Percentiles rank a stretch among this genome's conserved stretches.
Conservation (phyloP, 2,113 vertebrate species). For the Sitta europaea region DNA sequence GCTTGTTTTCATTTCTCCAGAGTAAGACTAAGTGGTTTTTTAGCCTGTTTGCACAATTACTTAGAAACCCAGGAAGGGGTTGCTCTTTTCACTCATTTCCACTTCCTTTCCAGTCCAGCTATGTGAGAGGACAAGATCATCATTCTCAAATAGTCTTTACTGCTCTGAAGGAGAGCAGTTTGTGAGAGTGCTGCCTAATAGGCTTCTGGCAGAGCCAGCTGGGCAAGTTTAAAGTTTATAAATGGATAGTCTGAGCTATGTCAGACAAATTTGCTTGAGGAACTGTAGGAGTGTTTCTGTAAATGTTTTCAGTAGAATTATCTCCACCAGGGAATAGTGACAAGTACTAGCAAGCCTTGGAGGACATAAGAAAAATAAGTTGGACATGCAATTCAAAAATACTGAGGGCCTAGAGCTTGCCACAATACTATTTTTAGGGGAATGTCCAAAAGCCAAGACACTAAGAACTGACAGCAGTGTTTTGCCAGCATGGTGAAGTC, state of each 20-base stretch:
- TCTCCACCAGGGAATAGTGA: background rate
- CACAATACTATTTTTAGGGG: background rate
- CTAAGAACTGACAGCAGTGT: background rate
- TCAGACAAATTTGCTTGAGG: background rate
- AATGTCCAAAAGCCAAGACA: background rate
- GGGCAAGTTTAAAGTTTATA: background rate
- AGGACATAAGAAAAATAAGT: background rate
- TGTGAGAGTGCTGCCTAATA: background rate
- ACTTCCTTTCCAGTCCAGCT: conserved; percentile 11
- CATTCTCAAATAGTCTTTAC: background rate
- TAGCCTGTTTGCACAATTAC: background rate
- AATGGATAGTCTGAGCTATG: background rate
- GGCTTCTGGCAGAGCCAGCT: background rate
- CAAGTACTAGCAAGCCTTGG: background rate
- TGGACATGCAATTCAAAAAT: background rate
- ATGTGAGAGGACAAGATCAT: background rate
- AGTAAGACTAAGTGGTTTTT: background rate
- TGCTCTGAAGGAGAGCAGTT: background rate
- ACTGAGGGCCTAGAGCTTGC: background rate
- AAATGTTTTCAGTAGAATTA: background rate
- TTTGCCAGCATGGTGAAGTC: background rate
- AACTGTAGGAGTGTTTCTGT: background rate
- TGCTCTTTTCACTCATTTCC: background rate
- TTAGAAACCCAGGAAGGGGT: background rate
- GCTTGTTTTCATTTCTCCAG: background rate